Evolutionary conservation across 2,888 invertebrate genomes (phyloP).

Genomic region (Parascotia fuliginaria): DNA sequence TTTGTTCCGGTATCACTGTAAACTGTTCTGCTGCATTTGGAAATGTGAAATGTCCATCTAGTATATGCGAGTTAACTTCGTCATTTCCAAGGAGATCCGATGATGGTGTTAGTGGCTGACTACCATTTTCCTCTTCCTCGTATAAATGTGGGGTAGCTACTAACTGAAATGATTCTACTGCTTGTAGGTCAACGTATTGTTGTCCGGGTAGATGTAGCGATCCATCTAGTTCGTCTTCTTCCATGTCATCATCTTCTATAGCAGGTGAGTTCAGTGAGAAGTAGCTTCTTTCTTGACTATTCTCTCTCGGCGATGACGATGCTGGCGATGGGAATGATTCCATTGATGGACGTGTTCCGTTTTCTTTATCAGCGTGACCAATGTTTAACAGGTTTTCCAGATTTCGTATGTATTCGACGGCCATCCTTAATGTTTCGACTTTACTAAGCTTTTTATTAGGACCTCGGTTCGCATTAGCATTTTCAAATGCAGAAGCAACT

Average conservation of each 20-base stretch:
- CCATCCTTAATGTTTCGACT: slow-evolving; percentile 95
- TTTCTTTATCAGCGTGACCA: slow-evolving; percentile 86
- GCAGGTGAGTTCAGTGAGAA: slow-evolving; percentile 76
- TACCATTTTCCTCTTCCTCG: slow-evolving; percentile 87
- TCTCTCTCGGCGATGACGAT: slow-evolving; percentile 80
- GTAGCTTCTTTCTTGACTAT: slow-evolving; percentile 83
- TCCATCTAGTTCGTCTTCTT: slow-evolving; percentile 77
- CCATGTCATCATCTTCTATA: slow-evolving; percentile 76
- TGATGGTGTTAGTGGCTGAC: slow-evolving; percentile 82
- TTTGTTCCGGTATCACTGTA: slow-evolving; percentile 80
- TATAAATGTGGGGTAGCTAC: slow-evolving; percentile 85
- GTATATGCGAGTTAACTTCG: slow-evolving; percentile 77
- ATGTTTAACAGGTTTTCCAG: slow-evolving; percentile 91
- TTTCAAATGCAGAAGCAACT: slow-evolving; percentile 89
- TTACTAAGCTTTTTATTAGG: slow-evolving; percentile 93
- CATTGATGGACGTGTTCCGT: slow-evolving; percentile 68
- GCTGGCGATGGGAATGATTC: slow-evolving; percentile 83
- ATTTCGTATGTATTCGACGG: slow-evolving; percentile 95
- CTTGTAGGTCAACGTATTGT: slow-evolving; percentile 87
- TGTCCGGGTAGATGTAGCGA: slow-evolving; percentile 80
- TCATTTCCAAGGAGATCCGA: slow-evolving; percentile 80
- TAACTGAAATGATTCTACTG: slow-evolving; percentile 87
- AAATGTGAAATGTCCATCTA: slow-evolving; percentile 82
- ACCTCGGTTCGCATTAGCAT: slow-evolving; percentile 88
- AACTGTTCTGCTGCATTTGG: slow-evolving; percentile 81